phyloP scores from a whole-genome alignment of 2,113 vertebrate genomes.

The Rallus limicola region DNA sequence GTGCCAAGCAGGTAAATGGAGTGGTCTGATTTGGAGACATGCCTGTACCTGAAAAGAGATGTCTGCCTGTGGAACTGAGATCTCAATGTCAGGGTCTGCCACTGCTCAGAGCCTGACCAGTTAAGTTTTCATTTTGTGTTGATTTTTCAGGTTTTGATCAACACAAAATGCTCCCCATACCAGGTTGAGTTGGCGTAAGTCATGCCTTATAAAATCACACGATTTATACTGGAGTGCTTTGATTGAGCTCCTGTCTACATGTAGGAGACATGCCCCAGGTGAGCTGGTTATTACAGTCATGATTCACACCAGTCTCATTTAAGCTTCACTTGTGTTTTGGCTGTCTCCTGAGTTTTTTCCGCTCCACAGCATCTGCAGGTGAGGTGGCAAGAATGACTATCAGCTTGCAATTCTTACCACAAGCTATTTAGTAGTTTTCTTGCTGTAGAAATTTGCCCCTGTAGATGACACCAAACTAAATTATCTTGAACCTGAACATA shows the following conservation, averaged over 20 bases:
- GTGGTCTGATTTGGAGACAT: not conserved
- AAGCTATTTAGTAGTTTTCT: not conserved
- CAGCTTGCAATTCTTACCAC: not conserved
- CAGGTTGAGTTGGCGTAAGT: not conserved
- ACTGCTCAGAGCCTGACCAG: not conserved
- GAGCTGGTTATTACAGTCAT: slow-evolving; percentile 51
- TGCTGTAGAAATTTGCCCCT: not conserved
- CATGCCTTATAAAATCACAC: not conserved
- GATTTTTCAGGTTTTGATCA: slow-evolving; percentile 20
- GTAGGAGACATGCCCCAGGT: slow-evolving; percentile 16
- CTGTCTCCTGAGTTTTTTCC: not conserved
- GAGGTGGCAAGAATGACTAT: not conserved
- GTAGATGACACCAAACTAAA: not conserved
- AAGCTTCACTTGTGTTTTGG: slow-evolving; percentile 31
- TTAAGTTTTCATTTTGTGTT: slow-evolving; percentile 17
- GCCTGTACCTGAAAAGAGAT: not conserved
- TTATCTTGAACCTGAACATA: not conserved
- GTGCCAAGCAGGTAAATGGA: not conserved
- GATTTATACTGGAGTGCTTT: slow-evolving; percentile 10
- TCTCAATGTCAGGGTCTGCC: not conserved
- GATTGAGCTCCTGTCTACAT: slow-evolving; percentile 23
- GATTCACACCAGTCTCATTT: slow-evolving; percentile 37
- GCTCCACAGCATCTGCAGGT: not conserved
- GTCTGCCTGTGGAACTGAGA: not conserved
- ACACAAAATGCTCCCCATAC: not conserved